phyloP scores from a whole-genome alignment of 2,797 vertebrate species.

The Nothura maculosa region DNA sequence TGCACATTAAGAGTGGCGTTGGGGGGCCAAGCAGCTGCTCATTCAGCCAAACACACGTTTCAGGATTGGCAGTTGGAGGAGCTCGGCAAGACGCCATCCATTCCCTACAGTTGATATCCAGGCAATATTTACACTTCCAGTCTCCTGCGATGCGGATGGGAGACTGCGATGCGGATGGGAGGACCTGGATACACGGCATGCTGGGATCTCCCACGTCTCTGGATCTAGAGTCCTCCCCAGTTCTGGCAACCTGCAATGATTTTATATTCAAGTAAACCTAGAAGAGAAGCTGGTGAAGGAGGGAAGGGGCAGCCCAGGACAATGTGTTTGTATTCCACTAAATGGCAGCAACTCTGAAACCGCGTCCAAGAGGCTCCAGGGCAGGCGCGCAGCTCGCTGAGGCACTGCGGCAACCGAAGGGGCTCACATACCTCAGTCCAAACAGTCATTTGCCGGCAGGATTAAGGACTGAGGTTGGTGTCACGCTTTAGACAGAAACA shows the following conservation, averaged over 20 bases:
- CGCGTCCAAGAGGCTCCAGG: not conserved
- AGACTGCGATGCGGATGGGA: not conserved
- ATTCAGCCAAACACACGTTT: not conserved
- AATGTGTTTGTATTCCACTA: not conserved
- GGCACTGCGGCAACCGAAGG: not conserved
- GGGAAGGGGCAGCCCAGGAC: not conserved
- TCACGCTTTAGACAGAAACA: not conserved
- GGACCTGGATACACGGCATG: too few species aligned
- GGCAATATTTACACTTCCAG: not conserved
- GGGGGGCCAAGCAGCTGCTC: not conserved
- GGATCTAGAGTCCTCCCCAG: not conserved
- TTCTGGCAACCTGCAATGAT: not conserved
- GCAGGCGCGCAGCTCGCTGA: not conserved
- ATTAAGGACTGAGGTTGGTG: not conserved
- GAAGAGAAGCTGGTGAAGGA: not conserved
- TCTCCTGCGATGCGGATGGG: not conserved
- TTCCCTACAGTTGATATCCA: not conserved
- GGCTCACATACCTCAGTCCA: not conserved
- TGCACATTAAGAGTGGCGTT: not conserved
- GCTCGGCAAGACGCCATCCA: not conserved
- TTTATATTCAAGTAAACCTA: slow-evolving; percentile 63
- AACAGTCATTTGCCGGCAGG: not conserved
- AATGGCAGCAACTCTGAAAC: not conserved
- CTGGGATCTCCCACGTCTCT: not conserved
- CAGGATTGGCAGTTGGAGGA: not conserved